Conservation (phyloP, 2,113 vertebrate species). For the Sorex araneus region DNA sequence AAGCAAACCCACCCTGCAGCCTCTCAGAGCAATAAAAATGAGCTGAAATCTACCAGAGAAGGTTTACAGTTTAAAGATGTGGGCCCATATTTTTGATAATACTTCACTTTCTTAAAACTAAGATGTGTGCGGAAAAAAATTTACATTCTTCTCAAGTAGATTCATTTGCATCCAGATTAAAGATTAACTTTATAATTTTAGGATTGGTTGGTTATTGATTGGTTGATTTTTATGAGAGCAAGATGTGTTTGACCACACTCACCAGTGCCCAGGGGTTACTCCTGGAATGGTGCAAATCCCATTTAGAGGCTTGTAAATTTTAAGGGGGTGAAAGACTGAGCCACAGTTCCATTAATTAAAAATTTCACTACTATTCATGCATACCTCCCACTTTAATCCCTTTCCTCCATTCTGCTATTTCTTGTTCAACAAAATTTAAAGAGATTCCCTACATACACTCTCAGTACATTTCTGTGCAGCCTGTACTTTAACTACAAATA, state of each 20-base stretch:
- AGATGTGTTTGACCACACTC: no score
- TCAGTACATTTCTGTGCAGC: no score
- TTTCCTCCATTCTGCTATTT: background rate
- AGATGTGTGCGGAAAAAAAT: background rate
- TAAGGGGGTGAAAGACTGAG: background rate
- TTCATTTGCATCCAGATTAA: background rate
- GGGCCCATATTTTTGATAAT: background rate
- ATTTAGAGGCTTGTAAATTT: background rate
- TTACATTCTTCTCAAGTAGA: background rate
- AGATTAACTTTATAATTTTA: conserved; percentile 9
- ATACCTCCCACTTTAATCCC: background rate
- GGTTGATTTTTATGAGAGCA: no score
- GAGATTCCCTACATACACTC: background rate
- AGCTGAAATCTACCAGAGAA: background rate
- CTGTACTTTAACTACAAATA: no score
- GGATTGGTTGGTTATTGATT: no score
- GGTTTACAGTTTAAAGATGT: background rate
- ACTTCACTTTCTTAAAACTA: conserved; percentile 26
- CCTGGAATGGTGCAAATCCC: background rate
- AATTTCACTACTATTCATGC: background rate
- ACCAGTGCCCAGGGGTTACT: no score
- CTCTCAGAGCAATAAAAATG: conserved; percentile 2
- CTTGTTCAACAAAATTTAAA: conserved; percentile 26
- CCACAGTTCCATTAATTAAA: background rate
- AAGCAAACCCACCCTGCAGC: background rate